A percentile compares a stretch with the other conserved stretches of the same genome.
These are phyloP conservation scores for Hippocampus zosterae DNA, from an alignment of 2,113 vertebrate species.

Conservation along the genomic window DNA sequence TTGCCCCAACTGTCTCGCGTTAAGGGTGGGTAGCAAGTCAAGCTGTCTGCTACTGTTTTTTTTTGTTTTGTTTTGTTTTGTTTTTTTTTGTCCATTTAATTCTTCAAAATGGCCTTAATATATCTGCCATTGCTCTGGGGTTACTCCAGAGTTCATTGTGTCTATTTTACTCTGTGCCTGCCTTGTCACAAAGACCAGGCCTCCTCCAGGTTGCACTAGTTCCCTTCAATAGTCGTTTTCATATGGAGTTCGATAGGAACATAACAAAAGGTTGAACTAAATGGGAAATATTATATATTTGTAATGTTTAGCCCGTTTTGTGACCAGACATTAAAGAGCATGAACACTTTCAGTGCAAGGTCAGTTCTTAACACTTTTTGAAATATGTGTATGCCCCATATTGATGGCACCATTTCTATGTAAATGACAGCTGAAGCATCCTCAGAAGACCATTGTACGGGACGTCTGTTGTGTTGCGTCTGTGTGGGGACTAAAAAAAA, in stretches of 20 bases:
- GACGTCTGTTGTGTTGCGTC: conserved; percentile 62
- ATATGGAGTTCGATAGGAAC: conserved; percentile 73
- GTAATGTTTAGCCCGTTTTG: conserved; percentile 76
- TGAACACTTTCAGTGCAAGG: conserved; percentile 74
- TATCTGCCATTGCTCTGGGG: conserved; percentile 88
- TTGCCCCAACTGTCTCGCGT: conserved; percentile 44
- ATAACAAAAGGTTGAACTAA: conserved; percentile 71
- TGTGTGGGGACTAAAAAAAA: conserved; percentile 45
- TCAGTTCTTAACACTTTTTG: conserved; percentile 77
- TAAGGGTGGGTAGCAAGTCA: conserved; percentile 71
- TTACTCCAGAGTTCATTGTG: conserved; percentile 62
- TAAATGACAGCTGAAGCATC: conserved; percentile 72
- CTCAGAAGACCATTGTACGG: conserved; percentile 63
- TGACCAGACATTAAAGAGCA: conserved; percentile 73
- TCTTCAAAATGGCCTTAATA: conserved; percentile 85
- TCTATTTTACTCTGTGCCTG: conserved; percentile 86
- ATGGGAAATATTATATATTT: conserved; percentile 77
- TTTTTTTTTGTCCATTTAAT: conserved; percentile 76
- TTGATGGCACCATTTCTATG: conserved; percentile 79
- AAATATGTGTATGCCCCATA: conserved; percentile 78
- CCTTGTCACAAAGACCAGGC: conserved; percentile 96
- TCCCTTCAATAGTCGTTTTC: conserved; percentile 88
- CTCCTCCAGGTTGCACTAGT: conserved; percentile 96
- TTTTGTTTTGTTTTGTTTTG: conserved; percentile 13
- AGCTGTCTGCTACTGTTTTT: conserved; percentile 74